Percentiles rank a stretch among this genome's conserved stretches.
Conservation (phyloP, 2,888 invertebrate species). For the Chrysodeixis includens region DNA sequence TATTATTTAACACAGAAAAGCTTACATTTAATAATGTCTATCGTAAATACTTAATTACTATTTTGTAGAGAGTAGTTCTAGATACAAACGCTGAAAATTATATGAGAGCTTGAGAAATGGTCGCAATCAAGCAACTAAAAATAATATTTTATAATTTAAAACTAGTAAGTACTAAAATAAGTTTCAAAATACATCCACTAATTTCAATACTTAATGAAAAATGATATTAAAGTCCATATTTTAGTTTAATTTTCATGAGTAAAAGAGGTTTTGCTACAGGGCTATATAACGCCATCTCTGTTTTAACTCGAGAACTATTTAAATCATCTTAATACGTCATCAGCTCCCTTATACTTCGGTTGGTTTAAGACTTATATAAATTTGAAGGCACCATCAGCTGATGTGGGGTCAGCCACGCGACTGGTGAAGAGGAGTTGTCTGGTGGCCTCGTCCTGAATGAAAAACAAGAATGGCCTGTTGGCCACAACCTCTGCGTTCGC, state of each 20-base stretch:
- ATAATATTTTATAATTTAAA: no score
- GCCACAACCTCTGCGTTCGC: slow-evolving; percentile 90
- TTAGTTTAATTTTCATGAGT: background rate
- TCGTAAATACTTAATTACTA: slow-evolving; percentile 10
- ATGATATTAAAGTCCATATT: no score
- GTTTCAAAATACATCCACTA: background rate
- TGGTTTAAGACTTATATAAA: slow-evolving; percentile 11
- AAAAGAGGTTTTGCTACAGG: background rate
- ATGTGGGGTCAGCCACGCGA: slow-evolving; percentile 91
- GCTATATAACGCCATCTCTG: background rate
- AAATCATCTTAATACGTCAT: no score
- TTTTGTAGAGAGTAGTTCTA: slow-evolving; percentile 11
- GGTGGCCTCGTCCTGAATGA: slow-evolving; percentile 93
- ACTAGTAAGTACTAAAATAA: no score
- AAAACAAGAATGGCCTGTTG: slow-evolving; percentile 94
- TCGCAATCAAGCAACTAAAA: no score
- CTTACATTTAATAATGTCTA: slow-evolving; percentile 13
- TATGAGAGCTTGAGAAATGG: background rate
- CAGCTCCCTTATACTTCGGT: background rate
- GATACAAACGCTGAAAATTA: no score
- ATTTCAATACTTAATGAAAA: no score
- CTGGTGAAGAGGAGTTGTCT: slow-evolving; percentile 94
- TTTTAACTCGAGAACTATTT: no score
- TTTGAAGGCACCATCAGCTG: slow-evolving; percentile 72
- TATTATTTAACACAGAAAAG: background rate